Conservation (phyloP, 2,888 invertebrate species). For the Slavum lentiscoides region DNA sequence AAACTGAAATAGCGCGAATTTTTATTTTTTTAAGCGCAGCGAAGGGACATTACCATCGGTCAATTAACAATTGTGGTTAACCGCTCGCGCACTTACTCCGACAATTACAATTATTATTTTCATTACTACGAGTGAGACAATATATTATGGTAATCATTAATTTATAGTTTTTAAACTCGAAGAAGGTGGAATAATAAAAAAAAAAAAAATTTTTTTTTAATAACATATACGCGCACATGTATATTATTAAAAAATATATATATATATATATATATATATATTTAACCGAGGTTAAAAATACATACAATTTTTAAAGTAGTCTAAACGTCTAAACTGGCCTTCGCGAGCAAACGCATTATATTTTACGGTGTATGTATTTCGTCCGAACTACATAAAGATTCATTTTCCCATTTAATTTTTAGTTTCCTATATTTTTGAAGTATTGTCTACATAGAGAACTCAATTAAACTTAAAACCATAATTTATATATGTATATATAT, state of each 20-base stretch:
- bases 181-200: constrained; percentile 12
- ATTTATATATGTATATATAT: too few relatives aligned
- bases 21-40: background rate
- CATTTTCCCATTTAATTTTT: constrained; percentile 20
- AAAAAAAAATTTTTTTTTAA: too few relatives aligned
- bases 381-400: background rate
- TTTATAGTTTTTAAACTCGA: constrained; percentile 12
- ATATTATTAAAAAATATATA: too few relatives aligned
- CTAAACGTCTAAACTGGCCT: constrained; percentile 10
- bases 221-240: too few relatives aligned
- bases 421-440: background rate
- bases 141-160: constrained; percentile 21
- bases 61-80: background rate
- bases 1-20: constrained; percentile 33
- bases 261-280: background rate
- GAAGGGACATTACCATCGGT: constrained; percentile 4
- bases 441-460: too few relatives aligned
- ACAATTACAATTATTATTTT: constrained; percentile 10
- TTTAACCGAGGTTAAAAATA: constrained; percentile 29
- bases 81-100: background rate
- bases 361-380: background rate
- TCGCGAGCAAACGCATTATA: background rate
- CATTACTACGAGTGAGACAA: constrained; percentile 1
- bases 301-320: constrained; percentile 18
- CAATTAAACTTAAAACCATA: too few relatives aligned